Evolutionary conservation across 1,140 invertebrate genomes (phyloP).

Genomic region (Heliconius hewitsoni): DNA sequence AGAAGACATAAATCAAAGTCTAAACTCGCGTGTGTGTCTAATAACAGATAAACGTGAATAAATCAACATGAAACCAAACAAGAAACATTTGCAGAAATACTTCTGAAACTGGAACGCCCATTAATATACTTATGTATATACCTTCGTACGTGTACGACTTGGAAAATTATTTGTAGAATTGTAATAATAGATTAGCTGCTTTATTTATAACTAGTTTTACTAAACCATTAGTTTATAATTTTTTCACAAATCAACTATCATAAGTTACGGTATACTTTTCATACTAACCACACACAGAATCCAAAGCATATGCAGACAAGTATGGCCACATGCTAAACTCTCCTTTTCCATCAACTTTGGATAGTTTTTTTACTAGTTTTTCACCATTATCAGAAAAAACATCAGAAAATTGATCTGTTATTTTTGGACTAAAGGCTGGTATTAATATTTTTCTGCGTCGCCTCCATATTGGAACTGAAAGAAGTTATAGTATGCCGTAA

Average conservation of each 20-base stretch:
- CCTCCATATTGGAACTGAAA: slow-evolving; percentile 86
- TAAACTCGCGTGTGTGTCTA: slow-evolving; percentile 31
- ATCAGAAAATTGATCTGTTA: slow-evolving; percentile 88
- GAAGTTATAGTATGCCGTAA: neutral
- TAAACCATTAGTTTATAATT: too few species aligned
- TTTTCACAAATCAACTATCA: too few species aligned
- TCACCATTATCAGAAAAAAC: slow-evolving; percentile 87
- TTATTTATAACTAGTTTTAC: too few species aligned
- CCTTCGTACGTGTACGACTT: neutral
- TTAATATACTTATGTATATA: slow-evolving; percentile 16
- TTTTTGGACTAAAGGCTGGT: slow-evolving; percentile 94
- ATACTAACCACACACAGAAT: slow-evolving; percentile 67
- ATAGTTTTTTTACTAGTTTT: slow-evolving; percentile 75
- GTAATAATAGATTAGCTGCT: neutral
- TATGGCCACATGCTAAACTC: slow-evolving; percentile 56
- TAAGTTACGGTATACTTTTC: neutral
- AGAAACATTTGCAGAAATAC: slow-evolving; percentile 27
- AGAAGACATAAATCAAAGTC: slow-evolving; percentile 29
- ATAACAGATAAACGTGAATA: slow-evolving; percentile 30
- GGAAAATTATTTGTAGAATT: neutral
- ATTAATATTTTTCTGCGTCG: slow-evolving; percentile 89
- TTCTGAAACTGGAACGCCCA: slow-evolving; percentile 25
- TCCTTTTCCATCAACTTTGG: slow-evolving; percentile 23
- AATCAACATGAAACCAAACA: slow-evolving; percentile 29
- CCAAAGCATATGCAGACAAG: slow-evolving; percentile 61